phyloP scores from a whole-genome alignment of 2,113 vertebrate genomes.

The Morone chrysops region DNA sequence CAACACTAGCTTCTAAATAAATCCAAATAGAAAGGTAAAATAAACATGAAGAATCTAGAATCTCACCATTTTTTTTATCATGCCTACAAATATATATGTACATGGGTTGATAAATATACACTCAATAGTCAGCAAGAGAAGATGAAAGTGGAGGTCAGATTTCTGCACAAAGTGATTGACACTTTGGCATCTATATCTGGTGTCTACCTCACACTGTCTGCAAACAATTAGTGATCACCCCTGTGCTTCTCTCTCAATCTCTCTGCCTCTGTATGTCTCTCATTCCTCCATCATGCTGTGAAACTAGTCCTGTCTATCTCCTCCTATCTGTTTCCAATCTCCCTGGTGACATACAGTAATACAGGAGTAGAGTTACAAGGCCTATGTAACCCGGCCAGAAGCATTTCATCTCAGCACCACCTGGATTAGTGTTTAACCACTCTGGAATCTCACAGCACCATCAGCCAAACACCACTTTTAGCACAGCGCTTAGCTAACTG shows the following conservation, averaged over 20 bases:
- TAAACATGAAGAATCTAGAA: background rate
- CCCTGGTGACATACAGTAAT: conserved; percentile 68
- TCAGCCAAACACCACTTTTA: conserved; percentile 68
- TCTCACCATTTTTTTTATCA: background rate
- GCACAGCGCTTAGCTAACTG: conserved; percentile 43
- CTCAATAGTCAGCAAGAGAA: background rate
- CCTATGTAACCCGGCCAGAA: conserved; percentile 61
- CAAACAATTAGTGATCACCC: conserved; percentile 66
- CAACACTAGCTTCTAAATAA: conserved; percentile 1
- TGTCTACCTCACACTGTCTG: conserved; percentile 59
- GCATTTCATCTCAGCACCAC: conserved; percentile 76
- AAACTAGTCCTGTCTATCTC: conserved; percentile 52
- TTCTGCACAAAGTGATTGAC: conserved; percentile 56
- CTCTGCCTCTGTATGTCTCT: conserved; percentile 28
- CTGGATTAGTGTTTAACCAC: conserved; percentile 81
- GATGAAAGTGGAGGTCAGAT: conserved; percentile 38
- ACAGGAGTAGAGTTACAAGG: conserved; percentile 71
- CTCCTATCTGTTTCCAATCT: conserved; percentile 71
- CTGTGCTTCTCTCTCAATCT: conserved; percentile 1
- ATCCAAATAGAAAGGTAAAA: conserved; percentile 15
- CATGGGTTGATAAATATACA: background rate
- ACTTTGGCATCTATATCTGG: conserved; percentile 60
- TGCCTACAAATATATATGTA: background rate
- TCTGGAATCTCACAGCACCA: conserved; percentile 68
- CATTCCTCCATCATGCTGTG: conserved; percentile 27